These are phyloP conservation scores for Amphibalanus amphitrite DNA, from an alignment of 1,140 invertebrate genomes.

Conservation along the genomic window DNA sequence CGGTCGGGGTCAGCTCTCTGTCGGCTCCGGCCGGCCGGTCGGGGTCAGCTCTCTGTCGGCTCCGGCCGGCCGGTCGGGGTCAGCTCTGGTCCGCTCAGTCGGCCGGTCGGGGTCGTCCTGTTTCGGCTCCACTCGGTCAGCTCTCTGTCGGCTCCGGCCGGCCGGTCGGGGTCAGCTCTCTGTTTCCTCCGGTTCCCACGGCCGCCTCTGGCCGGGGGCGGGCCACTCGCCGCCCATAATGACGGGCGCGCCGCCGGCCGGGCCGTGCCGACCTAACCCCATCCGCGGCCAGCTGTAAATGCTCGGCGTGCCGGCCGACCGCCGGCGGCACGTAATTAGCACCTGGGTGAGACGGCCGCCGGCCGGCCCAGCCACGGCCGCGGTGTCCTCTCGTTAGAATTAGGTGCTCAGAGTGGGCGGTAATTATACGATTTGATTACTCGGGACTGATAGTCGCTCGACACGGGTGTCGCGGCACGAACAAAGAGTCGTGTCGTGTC, in stretches of 20 bases:
- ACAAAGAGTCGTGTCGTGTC: too few relatives aligned
- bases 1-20: too few relatives aligned
- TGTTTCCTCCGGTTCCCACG: background rate
- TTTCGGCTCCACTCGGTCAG: too few relatives aligned
- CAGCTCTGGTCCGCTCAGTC: too few relatives aligned
- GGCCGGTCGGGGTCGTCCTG: too few relatives aligned
- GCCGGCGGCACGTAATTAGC: background rate
- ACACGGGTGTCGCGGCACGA: background rate
- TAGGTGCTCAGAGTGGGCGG: background rate
- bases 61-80: too few relatives aligned
- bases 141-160: too few relatives aligned
- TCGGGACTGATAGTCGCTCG: background rate
- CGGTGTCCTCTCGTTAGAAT: background rate
- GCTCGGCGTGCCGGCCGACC: background rate
- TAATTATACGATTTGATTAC: background rate
- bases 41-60: too few relatives aligned
- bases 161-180: too few relatives aligned
- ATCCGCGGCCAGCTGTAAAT: background rate
- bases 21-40: too few relatives aligned
- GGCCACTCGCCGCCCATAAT: background rate
- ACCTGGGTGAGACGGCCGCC: background rate
- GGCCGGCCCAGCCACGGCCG: too few relatives aligned
- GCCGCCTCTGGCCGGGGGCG: too few relatives aligned
- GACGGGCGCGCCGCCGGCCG: background rate
- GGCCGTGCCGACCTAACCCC: background rate